Conservation (phyloP, 2,113 vertebrate genomes). For the Rhea americana region DNA sequence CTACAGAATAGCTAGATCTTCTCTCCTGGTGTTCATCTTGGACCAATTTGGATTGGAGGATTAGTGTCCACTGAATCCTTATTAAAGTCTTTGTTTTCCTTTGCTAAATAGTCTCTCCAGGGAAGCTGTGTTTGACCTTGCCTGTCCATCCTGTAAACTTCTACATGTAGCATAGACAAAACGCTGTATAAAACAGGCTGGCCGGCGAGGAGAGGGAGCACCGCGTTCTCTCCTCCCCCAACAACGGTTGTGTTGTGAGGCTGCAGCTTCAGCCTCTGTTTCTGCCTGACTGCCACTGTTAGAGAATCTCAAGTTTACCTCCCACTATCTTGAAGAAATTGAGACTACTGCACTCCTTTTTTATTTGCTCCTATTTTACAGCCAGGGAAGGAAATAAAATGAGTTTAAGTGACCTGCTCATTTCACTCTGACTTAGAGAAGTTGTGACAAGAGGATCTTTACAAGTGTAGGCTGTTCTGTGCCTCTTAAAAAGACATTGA, state of each 20-base stretch:
- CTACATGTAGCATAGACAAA: not conserved
- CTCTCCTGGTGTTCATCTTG: not conserved
- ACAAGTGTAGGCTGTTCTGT: not conserved
- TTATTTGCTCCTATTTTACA: not conserved
- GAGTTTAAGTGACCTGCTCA: not conserved
- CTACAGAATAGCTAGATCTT: not conserved
- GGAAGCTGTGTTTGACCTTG: not conserved
- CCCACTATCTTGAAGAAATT: not conserved
- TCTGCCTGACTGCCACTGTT: accelerated
- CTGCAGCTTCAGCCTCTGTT: not conserved
- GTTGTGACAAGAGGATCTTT: not conserved
- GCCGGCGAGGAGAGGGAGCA: accelerated
- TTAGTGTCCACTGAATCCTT: not conserved
- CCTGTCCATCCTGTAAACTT: not conserved
- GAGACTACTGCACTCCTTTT: not conserved
- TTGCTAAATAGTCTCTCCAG: not conserved
- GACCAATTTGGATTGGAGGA: not conserved
- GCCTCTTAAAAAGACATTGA: not conserved
- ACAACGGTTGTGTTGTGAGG: not conserved
- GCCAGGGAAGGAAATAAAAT: not conserved
- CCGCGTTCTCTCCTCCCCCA: not conserved
- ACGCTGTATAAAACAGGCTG: not conserved
- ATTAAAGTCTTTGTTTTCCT: not conserved
- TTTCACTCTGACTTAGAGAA: not conserved
- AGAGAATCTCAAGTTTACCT: not conserved